Evolutionary conservation across 2,113 vertebrate genomes (phyloP), one percentile per base, ranked within the genome.

Genomic region (Muntiacus muntjak): DNA sequence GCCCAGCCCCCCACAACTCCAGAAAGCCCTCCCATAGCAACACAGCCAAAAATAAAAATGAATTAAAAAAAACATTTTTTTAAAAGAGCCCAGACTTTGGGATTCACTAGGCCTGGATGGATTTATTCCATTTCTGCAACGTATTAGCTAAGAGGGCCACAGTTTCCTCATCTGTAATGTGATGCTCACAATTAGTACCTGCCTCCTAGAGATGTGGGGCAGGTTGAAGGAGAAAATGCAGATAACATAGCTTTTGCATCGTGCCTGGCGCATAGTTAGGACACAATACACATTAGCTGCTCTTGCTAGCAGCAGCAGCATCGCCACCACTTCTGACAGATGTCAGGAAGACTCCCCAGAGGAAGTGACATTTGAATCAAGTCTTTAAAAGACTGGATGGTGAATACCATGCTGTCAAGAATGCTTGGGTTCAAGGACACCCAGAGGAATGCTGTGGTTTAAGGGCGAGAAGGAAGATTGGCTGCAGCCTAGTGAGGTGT

Each of bases 321-420:
- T 1, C 3, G 2, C 6, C 3, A 25, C 33, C 15, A 13, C 62
- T 79, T 64, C 54, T 23, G 79, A 60, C 82, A 86, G 54, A 55
- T 8, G 33, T 58, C 82, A 58, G 28, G 92, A 64, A 36, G 47
- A 87, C 17, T 50, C 25, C 78, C 30, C 28, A n/a, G 90, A 93
- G 84, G n/a, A 78, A 90, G 28, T 43, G 84, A n/a, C 21, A 7
- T 90, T 89, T 40, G 57, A 85, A 47, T 81, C 74, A 67, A 55
- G 17, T 54, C 43, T 87, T 89, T 92, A 2, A 60, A 86, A 91
- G 54, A 74, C 25, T 21, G 82, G 83, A 43, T 85, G 14, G 82
- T 55, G 36, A 92, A 52, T n/a, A 19, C 10, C 47, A 81, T n/a
- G 21, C 21, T 85, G 50, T 55, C 81, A n/a, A 40, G 71, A 45